Percentiles rank a stretch among this genome's conserved stretches.
Evolutionary conservation across 2,113 vertebrate species (phyloP).

Genomic region (Cairina moschata): DNA sequence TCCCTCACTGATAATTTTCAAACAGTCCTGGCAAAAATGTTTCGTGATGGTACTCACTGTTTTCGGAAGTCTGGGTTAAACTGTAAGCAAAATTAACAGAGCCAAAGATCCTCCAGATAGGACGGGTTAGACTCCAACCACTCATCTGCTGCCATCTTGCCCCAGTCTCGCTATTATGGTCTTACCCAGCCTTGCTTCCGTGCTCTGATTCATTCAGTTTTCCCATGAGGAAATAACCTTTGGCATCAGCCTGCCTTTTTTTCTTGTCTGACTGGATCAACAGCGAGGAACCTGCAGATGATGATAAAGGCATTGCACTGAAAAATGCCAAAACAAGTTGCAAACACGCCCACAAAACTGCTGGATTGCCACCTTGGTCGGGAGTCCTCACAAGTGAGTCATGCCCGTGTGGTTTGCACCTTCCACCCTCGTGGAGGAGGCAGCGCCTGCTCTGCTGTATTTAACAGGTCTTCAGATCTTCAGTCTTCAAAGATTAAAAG

Average conservation of each 20-base stretch:
- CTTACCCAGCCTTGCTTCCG: neutral
- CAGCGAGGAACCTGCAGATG: neutral
- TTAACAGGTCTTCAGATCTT: neutral
- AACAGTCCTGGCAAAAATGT: neutral
- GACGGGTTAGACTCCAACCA: neutral
- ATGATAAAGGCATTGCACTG: slow-evolving; percentile 12
- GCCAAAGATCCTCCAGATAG: neutral
- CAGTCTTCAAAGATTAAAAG: neutral
- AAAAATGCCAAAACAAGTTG: slow-evolving; percentile 37
- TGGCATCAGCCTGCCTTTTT: neutral
- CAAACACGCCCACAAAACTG: slow-evolving; percentile 57
- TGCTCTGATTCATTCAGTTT: neutral
- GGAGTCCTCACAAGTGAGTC: slow-evolving; percentile 63
- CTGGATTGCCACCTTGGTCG: slow-evolving; percentile 60
- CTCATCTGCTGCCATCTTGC: neutral
- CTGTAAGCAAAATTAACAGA: neutral
- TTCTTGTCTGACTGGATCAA: slow-evolving; percentile 2
- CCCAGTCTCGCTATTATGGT: neutral
- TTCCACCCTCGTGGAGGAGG: neutral
- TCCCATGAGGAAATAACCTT: neutral
- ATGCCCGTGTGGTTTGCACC: neutral
- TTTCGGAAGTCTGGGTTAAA: neutral
- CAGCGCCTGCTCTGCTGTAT: neutral
- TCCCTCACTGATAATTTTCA: neutral
- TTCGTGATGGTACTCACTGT: neutral